Percentiles rank a stretch among this genome's conserved stretches.
phyloP scores from a whole-genome alignment of 2,888 invertebrate genomes.

The Parnassius glacialis region DNA sequence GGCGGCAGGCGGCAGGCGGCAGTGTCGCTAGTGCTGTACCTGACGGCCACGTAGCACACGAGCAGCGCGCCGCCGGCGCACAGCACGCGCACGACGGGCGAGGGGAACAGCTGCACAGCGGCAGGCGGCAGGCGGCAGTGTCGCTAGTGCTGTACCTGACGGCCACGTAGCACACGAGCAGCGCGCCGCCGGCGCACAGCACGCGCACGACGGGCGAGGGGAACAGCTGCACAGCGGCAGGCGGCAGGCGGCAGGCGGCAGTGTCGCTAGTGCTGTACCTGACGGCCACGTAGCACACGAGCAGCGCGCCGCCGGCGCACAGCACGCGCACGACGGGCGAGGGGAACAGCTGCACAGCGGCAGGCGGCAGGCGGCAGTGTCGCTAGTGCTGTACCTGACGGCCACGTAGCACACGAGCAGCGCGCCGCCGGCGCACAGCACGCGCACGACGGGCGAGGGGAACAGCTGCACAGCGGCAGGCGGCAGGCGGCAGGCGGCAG shows the following conservation, averaged over 20 bases:
- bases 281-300: constrained; percentile 92
- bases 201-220: constrained; percentile 69
- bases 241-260: too few species aligned
- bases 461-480: too few species aligned
- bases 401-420: constrained; percentile 89
- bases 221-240: too few species aligned
- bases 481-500: too few species aligned
- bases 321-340: constrained; percentile 89
- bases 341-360: constrained; percentile 84
- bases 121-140: constrained; percentile 86
- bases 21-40: constrained; percentile 78
- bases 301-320: constrained; percentile 89
- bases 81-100: constrained; percentile 89
- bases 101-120: constrained; percentile 85
- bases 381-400: constrained; percentile 48
- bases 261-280: constrained; percentile 69
- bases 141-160: constrained; percentile 73
- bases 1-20: constrained; percentile 86
- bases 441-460: constrained; percentile 58
- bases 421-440: constrained; percentile 92
- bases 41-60: constrained; percentile 88
- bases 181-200: constrained; percentile 90
- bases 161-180: constrained; percentile 89
- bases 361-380: constrained; percentile 84
- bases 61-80: constrained; percentile 90